A percentile compares a stretch with the other conserved stretches of the same genome.
These are phyloP conservation scores for Dryococelus australis DNA, from an alignment of 2,888 invertebrate species.

Conservation along the genomic window DNA sequence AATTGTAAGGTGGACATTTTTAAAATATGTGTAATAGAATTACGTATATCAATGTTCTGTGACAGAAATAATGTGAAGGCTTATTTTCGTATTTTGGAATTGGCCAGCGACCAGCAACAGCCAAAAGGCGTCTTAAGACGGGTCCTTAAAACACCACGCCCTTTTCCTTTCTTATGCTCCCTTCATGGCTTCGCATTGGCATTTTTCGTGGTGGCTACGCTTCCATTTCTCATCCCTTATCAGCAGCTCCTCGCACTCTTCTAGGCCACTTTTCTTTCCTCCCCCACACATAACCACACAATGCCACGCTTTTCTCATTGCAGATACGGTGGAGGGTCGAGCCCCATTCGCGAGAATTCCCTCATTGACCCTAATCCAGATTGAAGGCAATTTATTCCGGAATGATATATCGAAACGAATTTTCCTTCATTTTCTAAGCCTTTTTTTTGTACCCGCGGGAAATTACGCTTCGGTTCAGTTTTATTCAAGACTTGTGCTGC, in stretches of 20 bases:
- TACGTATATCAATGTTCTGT: too few species aligned
- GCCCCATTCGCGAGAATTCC: slow-evolving; percentile 10
- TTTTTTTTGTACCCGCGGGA: not conserved
- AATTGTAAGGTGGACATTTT: too few species aligned
- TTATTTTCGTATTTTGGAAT: not conserved
- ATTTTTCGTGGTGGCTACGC: not conserved
- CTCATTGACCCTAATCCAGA: not conserved
- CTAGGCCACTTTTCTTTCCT: not conserved
- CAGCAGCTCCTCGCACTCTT: not conserved
- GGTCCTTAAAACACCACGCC: not conserved
- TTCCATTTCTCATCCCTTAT: slow-evolving; percentile 16
- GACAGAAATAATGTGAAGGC: too few species aligned
- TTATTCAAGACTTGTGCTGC: not conserved
- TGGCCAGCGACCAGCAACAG: not conserved
- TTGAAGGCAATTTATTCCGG: slow-evolving; percentile 16
- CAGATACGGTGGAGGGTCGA: not conserved
- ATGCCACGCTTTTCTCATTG: not conserved
- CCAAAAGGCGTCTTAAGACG: not conserved
- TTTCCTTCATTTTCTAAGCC: slow-evolving; percentile 16
- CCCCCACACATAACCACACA: not conserved
- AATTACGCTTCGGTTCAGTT: slow-evolving; percentile 5
- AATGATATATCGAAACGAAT: not conserved
- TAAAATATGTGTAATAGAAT: too few species aligned
- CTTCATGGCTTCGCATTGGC: not conserved
- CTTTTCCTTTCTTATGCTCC: not conserved